A percentile compares a stretch with the other conserved stretches of the same genome.
Evolutionary conservation across 2,113 vertebrate genomes (phyloP).

Genomic region (cattle (Bos taurus)): DNA sequence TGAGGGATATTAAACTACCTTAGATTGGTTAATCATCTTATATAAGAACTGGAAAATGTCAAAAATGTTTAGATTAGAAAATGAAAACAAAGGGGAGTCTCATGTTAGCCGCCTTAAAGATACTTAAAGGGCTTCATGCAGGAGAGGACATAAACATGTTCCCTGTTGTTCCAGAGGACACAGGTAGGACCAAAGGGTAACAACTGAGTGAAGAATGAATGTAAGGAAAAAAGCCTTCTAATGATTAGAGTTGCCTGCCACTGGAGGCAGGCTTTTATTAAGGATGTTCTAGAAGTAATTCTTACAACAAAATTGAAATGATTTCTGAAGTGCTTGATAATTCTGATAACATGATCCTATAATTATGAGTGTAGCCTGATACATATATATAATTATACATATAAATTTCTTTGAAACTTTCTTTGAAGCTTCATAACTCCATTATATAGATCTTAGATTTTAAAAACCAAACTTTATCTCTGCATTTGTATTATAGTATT

Average conservation of each 20-base stretch:
- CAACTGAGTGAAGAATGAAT: not conserved
- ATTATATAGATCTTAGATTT: constrained; percentile 14
- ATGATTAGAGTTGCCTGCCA: not conserved
- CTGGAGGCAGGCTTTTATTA: not conserved
- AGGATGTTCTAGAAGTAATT: not conserved
- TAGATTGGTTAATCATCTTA: not conserved
- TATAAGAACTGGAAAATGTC: not conserved
- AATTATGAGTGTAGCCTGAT: not conserved
- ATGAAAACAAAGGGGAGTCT: not conserved
- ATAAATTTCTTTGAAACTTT: not conserved
- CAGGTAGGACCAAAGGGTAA: not conserved
- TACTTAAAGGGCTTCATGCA: not conserved
- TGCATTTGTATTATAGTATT: not conserved
- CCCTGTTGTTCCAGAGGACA: not conserved
- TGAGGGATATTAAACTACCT: not conserved
- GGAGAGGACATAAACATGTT: not conserved
- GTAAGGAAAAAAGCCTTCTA: not conserved
- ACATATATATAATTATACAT: not conserved
- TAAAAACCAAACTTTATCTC: not conserved
- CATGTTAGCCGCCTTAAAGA: not conserved
- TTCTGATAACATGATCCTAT: not conserved
- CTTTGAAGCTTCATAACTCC: not conserved
- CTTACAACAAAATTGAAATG: not conserved
- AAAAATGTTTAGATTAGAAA: not conserved
- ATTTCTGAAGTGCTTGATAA: constrained; percentile 22